Percentiles rank a stretch among this genome's conserved stretches.
phyloP scores from a whole-genome alignment of 2,797 vertebrate species.

The Fratercula arctica region DNA sequence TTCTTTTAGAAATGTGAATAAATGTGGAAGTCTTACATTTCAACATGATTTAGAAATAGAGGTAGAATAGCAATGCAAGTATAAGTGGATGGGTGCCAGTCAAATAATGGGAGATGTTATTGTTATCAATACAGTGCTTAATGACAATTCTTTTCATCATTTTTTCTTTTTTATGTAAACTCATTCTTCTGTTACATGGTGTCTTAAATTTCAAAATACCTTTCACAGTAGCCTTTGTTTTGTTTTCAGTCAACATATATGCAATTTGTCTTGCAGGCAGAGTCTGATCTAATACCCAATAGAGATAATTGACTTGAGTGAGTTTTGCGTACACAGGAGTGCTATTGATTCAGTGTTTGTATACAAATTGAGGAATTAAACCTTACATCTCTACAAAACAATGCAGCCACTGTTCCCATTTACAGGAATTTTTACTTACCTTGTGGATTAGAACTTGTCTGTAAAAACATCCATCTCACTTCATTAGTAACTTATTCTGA shows the following conservation, averaged over 20 bases:
- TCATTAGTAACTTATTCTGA: neutral
- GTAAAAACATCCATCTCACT: neutral
- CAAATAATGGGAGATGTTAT: neutral
- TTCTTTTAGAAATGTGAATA: neutral
- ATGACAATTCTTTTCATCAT: neutral
- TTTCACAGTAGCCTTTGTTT: constrained; percentile 5
- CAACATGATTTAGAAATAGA: neutral
- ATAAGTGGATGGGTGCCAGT: neutral
- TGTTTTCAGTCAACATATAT: neutral
- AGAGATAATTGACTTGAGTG: neutral
- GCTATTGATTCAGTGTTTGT: neutral
- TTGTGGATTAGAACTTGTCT: neutral
- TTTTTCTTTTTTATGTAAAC: neutral
- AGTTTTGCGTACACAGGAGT: neutral
- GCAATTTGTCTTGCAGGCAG: neutral
- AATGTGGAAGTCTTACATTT: neutral
- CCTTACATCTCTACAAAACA: neutral
- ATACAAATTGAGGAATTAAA: neutral
- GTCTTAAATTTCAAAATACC: neutral
- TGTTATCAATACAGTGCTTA: neutral
- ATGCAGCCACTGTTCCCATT: neutral
- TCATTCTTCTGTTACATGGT: neutral
- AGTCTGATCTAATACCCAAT: neutral
- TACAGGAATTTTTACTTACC: neutral
- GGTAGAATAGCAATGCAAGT: neutral